Percentiles rank a stretch among this genome's conserved stretches.
phyloP scores from a whole-genome alignment of 2,113 vertebrate species.

The Sinocyclocheilus anshuiensis region DNA sequence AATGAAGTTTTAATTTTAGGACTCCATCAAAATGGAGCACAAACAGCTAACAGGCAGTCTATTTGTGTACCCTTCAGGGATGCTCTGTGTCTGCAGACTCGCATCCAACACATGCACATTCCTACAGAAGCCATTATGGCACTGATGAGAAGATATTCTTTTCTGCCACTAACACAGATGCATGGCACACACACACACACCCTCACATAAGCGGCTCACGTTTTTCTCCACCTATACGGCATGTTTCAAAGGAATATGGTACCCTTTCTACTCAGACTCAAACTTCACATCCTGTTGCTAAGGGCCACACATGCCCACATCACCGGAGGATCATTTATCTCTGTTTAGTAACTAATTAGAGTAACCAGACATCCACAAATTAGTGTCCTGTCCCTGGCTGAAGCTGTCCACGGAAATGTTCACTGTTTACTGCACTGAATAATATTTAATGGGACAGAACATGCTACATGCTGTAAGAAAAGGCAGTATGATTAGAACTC shows the following conservation, averaged over 20 bases:
- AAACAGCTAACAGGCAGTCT: conserved; percentile 31
- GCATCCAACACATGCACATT: not conserved
- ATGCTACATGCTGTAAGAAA: not conserved
- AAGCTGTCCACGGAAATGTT: conserved; percentile 8
- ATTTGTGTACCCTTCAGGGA: conserved; percentile 27
- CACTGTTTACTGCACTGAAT: not conserved
- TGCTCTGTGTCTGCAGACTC: conserved; percentile 3
- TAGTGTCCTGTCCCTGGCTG: not conserved
- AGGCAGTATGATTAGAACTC: not conserved
- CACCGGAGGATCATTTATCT: conserved; percentile 22
- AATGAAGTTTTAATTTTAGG: conserved; percentile 28
- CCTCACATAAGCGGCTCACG: not conserved
- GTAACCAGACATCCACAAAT: conserved; percentile 10
- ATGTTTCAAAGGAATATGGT: not conserved
- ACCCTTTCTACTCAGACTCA: conserved; percentile 3
- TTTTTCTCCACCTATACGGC: not conserved
- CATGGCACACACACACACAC: not conserved
- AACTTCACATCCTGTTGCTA: conserved; percentile 24
- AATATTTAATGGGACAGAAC: not conserved
- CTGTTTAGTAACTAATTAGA: not conserved
- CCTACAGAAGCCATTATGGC: not conserved
- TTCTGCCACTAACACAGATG: not conserved
- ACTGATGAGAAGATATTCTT: conserved; percentile 16
- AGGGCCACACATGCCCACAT: conserved; percentile 10
- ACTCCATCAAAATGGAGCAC: conserved; percentile 23